Evolutionary conservation across 2,888 invertebrate species (phyloP).

Genomic region (Dryadula phaetusa): DNA sequence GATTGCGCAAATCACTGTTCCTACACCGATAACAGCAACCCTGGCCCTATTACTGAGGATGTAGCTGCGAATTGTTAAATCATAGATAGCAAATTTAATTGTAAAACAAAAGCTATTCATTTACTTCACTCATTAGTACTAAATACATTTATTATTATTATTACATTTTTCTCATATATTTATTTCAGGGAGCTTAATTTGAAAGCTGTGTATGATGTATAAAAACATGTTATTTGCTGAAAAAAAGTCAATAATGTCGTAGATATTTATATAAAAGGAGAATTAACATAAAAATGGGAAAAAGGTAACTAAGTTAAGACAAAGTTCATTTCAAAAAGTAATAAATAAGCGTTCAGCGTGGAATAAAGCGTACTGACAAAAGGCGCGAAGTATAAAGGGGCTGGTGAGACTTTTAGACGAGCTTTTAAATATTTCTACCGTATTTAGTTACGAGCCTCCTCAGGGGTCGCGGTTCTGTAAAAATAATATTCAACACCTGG

Average conservation of each 20-base stretch:
- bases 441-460: conserved; percentile 28
- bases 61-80: conserved; percentile 51
- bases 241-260: too few species aligned
- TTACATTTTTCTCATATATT: too few species aligned
- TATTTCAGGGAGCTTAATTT: too few species aligned
- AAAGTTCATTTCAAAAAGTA: conserved; percentile 4
- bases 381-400: conserved; percentile 22
- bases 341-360: conserved; percentile 22
- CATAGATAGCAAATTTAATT: conserved; percentile 32
- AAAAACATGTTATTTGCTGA: not conserved
- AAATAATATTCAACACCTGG: conserved; percentile 28
- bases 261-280: not conserved
- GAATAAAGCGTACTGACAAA: conserved; percentile 26
- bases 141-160: too few species aligned
- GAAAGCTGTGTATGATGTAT: too few species aligned
- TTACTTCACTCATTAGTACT: not conserved
- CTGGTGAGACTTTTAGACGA: conserved; percentile 26
- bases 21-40: conserved; percentile 77
- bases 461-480: conserved; percentile 19
- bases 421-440: conserved; percentile 28
- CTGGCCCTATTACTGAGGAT: conserved; percentile 79
- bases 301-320: not conserved
- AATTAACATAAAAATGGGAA: not conserved
- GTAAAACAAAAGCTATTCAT: conserved; percentile 6
- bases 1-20: conserved; percentile 81